Evolutionary conservation across 92 coral and sea anemone species (phyloP), one percentile per base, ranked within the genome.

Genomic region (Epizoanthus ramosus): DNA sequence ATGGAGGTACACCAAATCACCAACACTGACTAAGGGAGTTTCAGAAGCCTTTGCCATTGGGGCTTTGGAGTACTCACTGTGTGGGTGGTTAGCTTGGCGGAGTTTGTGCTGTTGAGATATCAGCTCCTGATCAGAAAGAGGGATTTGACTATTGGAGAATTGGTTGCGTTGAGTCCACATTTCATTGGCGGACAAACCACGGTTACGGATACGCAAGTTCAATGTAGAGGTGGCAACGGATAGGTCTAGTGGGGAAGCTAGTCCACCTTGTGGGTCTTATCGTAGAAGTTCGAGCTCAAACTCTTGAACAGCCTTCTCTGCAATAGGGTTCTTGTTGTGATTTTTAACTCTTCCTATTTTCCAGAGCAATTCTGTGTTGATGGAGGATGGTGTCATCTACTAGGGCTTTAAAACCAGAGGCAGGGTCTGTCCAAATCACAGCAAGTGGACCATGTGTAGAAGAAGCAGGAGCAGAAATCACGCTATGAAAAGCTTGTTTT

Each of bases 141-240:
- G 82, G 43, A 86, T 70, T 63, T 86, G 85, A 2, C 57, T 1
- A 25, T 86, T 86, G 71, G 63, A 50, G 80, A 86, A 86, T 53
- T 68, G 73, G 47, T 79, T 66, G 3, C 85, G 81, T 33, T 79
- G 89, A 45, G 71, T 25, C 85, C 85, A 86, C 89, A 86, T 86
- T 50, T 86, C 81, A 1, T 82, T 74, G 13, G 86, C 15, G 16
- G 86, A 72, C 82, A 81, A 63, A 18, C 83, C 90, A 43, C 87
- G 76, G 73, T 75, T 64, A n/a, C 87, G 79, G 57, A 87, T 87
- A 8, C 83, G 69, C 23, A 82, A 52, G 35, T 86, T 73, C 61
- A 59, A 67, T 15, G 41, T 80, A 67, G 82, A 59, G 3, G 86
- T 43, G 4, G 82, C 89, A 6, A 86, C 59, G 63, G 85, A 85